A percentile compares a stretch with the other conserved stretches of the same genome.
These are phyloP conservation scores for Scopus umbretta DNA, from an alignment of 2,113 vertebrate genomes.

Conservation along the genomic window DNA sequence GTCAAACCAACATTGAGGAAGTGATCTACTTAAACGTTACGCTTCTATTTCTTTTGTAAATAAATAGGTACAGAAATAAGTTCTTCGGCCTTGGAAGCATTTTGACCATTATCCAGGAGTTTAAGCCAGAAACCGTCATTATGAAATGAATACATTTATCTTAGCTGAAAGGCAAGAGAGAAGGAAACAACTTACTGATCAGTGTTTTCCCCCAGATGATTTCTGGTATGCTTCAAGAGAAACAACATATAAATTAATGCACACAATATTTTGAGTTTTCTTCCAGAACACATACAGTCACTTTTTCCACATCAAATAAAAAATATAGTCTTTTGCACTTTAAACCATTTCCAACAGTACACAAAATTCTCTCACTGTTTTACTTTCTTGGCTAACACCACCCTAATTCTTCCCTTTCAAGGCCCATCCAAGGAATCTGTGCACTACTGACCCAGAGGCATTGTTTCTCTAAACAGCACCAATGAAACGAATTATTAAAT, in stretches of 20 bases:
- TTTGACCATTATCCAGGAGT: not conserved
- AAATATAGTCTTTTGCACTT: slow-evolving; percentile 28
- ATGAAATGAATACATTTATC: slow-evolving; percentile 1
- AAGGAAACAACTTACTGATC: not conserved
- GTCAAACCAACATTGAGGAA: not conserved
- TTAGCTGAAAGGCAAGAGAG: not conserved
- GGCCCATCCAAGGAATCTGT: slow-evolving; percentile 45
- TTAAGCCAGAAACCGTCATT: slow-evolving; percentile 5
- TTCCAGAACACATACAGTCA: slow-evolving; percentile 43
- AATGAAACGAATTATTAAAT: slow-evolving; percentile 43
- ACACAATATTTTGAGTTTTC: slow-evolving; percentile 39
- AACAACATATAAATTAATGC: slow-evolving; percentile 60
- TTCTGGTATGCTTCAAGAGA: slow-evolving; percentile 54
- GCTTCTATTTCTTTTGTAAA: not conserved
- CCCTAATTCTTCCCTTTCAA: slow-evolving; percentile 49
- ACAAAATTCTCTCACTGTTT: slow-evolving; percentile 65
- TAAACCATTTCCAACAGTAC: slow-evolving; percentile 54
- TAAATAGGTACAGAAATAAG: not conserved
- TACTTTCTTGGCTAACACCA: slow-evolving; percentile 60
- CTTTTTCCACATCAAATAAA: slow-evolving; percentile 63
- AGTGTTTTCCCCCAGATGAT: not conserved
- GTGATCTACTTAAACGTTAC: not conserved
- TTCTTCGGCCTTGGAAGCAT: not conserved
- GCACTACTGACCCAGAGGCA: slow-evolving; percentile 62
- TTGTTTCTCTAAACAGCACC: slow-evolving; percentile 55